Base-by-base conservation (phyloP, 2,888 invertebrate genomes). In the Yponomeuta malinellus region DNA sequence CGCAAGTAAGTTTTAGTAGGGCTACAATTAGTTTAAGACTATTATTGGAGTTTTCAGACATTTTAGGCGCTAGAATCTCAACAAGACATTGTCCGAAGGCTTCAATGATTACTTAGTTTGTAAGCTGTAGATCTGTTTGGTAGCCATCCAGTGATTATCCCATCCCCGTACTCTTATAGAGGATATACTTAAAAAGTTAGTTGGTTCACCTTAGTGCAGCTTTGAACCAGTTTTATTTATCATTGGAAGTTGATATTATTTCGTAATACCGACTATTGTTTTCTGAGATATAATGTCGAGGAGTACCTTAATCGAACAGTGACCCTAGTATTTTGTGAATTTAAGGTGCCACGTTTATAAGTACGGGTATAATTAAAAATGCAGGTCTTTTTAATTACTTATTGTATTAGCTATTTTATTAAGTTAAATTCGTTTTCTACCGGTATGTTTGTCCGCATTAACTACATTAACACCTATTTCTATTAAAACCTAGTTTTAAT, bases 41-140 rank as follows among this genome's bases (percentile, higher is more conserved):
- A 63, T 76, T 91, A 90, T 91, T 91, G 91, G 83, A 87, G 86
- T 80, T 86, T 91, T 92, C 89, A 90, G 90, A 90, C 88, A 74
- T 72, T 43, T 72, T 80, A 83, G 86, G 85, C 82, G 90, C 81
- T 84, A 82, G 90, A 90, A 92, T 90, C 90, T 90, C 90, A 88
- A 78, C 80, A 71, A 73, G 5, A 73, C 72, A 80, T 64, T 31
- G 85, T 90, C 90, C 90, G 89, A 91, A 91, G 88, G 77, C 87
- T 89, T 87, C 91, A 90, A 91, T 92, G 90, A 91, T 89, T 89
- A 89, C 89, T 69, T 59, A 15, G 52, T 59, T 59, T 59, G 3
- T 59, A 59, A 59, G 52, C 52, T 2, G 12, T 59, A 59, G 15
- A 15, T 59, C 52, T 15, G 52, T 59, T 59, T 1, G 12, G 52